phyloP scores from a whole-genome alignment of 2,888 invertebrate genomes.

The Macroteleia sp. region DNA sequence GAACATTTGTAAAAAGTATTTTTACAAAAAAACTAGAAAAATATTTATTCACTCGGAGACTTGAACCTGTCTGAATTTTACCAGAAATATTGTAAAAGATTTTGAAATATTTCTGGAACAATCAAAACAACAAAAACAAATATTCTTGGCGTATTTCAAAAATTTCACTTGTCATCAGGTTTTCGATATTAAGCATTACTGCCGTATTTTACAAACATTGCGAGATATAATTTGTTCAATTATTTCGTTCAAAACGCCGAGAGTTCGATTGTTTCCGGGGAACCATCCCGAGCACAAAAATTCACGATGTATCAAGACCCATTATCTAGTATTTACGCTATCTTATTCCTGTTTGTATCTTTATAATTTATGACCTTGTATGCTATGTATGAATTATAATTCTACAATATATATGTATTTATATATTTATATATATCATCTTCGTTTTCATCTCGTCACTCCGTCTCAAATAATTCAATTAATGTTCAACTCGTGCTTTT shows the following conservation, averaged over 20 bases:
- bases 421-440: conserved; percentile 56
- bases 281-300: conserved; percentile 76
- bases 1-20: too few relatives aligned
- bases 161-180: too few relatives aligned
- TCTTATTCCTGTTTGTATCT: conserved; percentile 75
- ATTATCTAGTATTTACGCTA: conserved; percentile 73
- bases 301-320: conserved; percentile 76
- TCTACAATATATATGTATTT: conserved; percentile 70
- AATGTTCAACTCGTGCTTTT: conserved; percentile 59
- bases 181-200: too few relatives aligned
- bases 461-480: conserved; percentile 68
- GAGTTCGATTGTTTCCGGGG: conserved; percentile 39
- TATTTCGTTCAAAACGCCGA: conserved; percentile 7
- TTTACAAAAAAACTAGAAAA: too few relatives aligned
- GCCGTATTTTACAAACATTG: too few relatives aligned
- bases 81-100: too few relatives aligned
- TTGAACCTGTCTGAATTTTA: too few relatives aligned
- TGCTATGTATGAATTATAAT: conserved; percentile 73
- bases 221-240: conserved; percentile 7
- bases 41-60: too few relatives aligned
- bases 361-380: conserved; percentile 66
- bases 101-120: too few relatives aligned
- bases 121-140: too few relatives aligned
- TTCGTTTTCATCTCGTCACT: conserved; percentile 11
- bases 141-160: too few relatives aligned